Percentiles rank a stretch among this genome's conserved stretches.
phyloP scores from a whole-genome alignment of 2,888 invertebrate genomes.

The Diarsia mendica region DNA sequence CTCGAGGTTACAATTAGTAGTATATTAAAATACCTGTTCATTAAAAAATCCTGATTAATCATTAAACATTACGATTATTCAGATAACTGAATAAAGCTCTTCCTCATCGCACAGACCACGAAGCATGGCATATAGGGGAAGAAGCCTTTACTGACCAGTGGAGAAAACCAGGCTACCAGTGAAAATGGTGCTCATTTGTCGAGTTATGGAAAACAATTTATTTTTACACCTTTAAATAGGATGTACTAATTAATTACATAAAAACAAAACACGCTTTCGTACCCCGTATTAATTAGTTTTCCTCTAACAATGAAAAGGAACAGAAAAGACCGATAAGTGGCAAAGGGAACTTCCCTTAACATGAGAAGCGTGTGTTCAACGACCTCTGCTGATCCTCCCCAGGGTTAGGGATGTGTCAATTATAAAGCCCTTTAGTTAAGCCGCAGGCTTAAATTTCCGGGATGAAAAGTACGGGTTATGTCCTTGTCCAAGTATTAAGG shows the following conservation, averaged over 20 bases:
- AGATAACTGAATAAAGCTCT: not conserved
- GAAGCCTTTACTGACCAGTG: not conserved
- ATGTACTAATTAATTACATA: not conserved
- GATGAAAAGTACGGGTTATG: slow-evolving; percentile 1
- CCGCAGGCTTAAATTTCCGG: slow-evolving; percentile 4
- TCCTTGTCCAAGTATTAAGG: not conserved
- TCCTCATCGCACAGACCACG: not conserved
- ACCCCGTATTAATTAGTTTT: not conserved
- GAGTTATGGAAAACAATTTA: not conserved
- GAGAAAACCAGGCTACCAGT: too few relatives aligned
- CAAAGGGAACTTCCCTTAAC: not conserved
- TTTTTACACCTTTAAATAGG: not conserved
- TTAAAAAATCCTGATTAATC: not conserved
- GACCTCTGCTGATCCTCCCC: not conserved
- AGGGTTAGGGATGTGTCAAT: not conserved
- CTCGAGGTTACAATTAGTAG: not conserved
- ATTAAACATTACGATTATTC: not conserved
- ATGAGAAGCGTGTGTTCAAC: not conserved
- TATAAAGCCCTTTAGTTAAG: not conserved
- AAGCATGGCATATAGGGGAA: not conserved
- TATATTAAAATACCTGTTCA: not conserved
- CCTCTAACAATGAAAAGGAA: not conserved
- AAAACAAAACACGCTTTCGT: not conserved
- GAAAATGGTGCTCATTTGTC: not conserved
- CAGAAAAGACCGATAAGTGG: not conserved